phyloP scores from a whole-genome alignment of 2,113 vertebrate species.

The Crotalus horridus region DNA sequence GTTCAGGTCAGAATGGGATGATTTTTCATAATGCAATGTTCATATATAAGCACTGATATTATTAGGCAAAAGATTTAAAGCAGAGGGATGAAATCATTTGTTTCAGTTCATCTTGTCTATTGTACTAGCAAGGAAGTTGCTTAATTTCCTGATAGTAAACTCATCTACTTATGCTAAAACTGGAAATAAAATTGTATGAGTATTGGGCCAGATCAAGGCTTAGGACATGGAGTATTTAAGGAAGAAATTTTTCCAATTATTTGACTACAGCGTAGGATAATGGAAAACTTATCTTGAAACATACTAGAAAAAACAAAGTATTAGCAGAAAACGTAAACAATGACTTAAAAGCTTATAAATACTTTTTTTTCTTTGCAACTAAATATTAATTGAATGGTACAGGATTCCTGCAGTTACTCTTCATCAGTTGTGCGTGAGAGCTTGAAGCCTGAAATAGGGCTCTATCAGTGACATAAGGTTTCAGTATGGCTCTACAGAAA shows the following conservation, averaged over 20 bases:
- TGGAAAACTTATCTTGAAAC: not conserved
- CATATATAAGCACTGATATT: not conserved
- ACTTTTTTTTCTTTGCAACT: not conserved
- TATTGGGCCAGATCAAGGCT: not conserved
- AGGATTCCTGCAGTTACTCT: no score
- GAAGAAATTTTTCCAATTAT: not conserved
- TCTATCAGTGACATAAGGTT: not conserved
- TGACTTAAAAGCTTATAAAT: not conserved
- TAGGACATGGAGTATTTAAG: not conserved
- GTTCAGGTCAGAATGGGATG: not conserved
- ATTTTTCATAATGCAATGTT: not conserved
- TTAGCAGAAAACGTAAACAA: not conserved
- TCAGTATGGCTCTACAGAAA: not conserved
- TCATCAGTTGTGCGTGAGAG: not conserved
- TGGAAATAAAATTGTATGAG: not conserved
- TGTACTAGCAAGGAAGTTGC: not conserved
- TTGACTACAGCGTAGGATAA: not conserved
- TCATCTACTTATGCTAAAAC: not conserved
- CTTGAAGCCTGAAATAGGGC: not conserved
- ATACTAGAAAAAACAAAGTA: not conserved
- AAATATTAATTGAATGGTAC: not conserved
- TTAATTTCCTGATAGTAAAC: not conserved
- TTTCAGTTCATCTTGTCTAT: not conserved
- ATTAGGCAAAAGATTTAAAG: not conserved
- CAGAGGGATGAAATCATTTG: not conserved